Conservation (phyloP, 2,888 invertebrate species). For the Xestia rhomboidea region DNA sequence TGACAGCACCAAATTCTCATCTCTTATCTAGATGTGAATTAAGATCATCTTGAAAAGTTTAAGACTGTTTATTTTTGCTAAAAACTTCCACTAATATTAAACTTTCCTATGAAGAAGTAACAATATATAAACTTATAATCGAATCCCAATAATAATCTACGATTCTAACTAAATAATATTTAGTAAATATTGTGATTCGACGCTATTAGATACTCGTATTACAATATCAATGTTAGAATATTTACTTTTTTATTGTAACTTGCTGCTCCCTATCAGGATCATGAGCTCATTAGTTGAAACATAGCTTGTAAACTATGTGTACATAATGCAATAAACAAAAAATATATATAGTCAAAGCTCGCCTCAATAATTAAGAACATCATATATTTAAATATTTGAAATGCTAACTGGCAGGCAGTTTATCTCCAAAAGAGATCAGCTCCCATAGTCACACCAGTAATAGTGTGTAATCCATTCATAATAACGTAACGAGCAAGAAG, state of each 20-base stretch:
- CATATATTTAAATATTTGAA: constrained; percentile 20
- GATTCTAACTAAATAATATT: background rate
- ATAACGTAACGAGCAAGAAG: constrained; percentile 39
- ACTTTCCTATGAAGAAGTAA: background rate
- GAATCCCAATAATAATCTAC: background rate
- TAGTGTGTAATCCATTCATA: constrained; percentile 46
- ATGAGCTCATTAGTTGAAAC: background rate
- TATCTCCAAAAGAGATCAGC: constrained; percentile 50
- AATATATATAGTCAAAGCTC: background rate
- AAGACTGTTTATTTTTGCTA: constrained; percentile 7
- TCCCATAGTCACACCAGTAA: constrained; percentile 44
- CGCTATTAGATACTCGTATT: background rate
- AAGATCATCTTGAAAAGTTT: constrained; percentile 29
- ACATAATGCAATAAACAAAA: background rate
- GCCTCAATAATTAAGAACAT: constrained; percentile 1
- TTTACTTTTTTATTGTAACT: background rate
- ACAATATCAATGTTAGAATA: background rate
- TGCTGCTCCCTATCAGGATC: background rate
- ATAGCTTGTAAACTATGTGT: background rate
- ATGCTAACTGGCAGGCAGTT: constrained; percentile 4
- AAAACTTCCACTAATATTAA: background rate
- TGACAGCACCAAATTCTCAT: constrained; percentile 41
- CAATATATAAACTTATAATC: no score
- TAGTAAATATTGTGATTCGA: background rate
- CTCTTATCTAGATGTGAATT: constrained; percentile 28